A percentile compares a stretch with the other conserved stretches of the same genome.
Evolutionary conservation across 1,140 invertebrate genomes (phyloP).

Genomic region (Lasioglossum albipes): DNA sequence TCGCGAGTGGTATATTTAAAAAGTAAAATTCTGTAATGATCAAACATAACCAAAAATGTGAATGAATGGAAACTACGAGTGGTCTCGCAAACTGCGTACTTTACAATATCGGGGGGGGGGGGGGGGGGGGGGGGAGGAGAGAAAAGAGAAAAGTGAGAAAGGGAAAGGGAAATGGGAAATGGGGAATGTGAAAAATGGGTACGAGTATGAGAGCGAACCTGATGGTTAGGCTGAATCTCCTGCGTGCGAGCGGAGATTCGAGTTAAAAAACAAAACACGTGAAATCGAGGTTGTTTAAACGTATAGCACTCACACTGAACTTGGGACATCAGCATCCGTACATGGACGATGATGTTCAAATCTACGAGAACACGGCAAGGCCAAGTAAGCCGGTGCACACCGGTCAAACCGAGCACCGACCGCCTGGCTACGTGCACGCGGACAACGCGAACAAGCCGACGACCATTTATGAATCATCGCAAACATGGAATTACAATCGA

Average conservation of each 20-base stretch:
- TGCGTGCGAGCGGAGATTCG: neutral
- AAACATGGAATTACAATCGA: constrained; percentile 64
- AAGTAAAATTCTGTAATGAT: too few relatives aligned
- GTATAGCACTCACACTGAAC: constrained; percentile 75
- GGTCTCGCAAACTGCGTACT: too few relatives aligned
- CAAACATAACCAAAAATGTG: too few relatives aligned
- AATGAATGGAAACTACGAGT: too few relatives aligned
- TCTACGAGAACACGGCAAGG: constrained; percentile 69
- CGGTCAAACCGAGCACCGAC: constrained; percentile 29
- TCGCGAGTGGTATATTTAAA: too few relatives aligned
- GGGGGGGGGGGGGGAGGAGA: too few relatives aligned
- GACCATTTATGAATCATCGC: constrained; percentile 69
- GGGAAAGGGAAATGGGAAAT: too few relatives aligned
- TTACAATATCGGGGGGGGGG: too few relatives aligned
- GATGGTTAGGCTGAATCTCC: neutral
- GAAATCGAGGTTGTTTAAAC: constrained; percentile 49
- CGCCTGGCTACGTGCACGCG: constrained; percentile 70
- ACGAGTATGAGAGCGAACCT: neutral
- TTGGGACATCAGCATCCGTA: constrained; percentile 77
- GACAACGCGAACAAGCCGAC: constrained; percentile 79
- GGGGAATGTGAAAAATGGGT: too few relatives aligned
- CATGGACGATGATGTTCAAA: constrained; percentile 76
- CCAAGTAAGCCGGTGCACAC: constrained; percentile 64
- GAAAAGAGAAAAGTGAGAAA: too few relatives aligned
- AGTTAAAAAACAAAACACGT: neutral